Percentiles rank a stretch among this genome's conserved stretches.
These are phyloP conservation scores for Heliconius aoede DNA, from an alignment of 2,888 invertebrate genomes.

Conservation along the genomic window DNA sequence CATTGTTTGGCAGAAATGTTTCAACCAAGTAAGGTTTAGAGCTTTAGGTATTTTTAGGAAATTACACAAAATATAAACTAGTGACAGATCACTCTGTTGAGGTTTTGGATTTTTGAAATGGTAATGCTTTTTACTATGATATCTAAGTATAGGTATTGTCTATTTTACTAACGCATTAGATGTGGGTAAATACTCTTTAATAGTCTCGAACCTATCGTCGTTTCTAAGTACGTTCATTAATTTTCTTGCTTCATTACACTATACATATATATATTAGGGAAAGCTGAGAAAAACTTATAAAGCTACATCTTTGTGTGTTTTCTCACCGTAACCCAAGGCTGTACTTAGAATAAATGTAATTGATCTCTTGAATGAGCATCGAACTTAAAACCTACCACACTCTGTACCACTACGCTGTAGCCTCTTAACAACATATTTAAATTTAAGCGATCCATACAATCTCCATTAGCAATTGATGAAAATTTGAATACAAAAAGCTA, in stretches of 20 bases:
- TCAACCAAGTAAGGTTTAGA: neutral
- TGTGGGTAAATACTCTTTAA: no score
- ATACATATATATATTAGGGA: no score
- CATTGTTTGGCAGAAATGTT: neutral
- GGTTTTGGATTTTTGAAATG: neutral
- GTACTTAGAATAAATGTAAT: neutral
- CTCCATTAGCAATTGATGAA: neutral
- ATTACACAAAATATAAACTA: neutral
- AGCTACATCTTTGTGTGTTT: fast-evolving
- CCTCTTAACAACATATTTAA: neutral
- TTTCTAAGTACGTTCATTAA: no score
- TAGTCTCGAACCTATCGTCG: no score
- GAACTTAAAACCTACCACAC: neutral
- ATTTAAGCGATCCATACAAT: neutral
- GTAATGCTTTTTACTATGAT: no score
- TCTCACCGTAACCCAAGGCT: no score
- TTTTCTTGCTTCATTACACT: no score
- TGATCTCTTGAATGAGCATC: neutral
- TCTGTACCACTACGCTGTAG: neutral
- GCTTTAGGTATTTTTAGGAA: neutral
- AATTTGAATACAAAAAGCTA: conserved; percentile 9
- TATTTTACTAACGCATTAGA: no score
- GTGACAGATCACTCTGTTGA: neutral
- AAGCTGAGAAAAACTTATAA: no score
- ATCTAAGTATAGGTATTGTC: no score